Base-by-base conservation (phyloP, 1,140 invertebrate genomes). In the Nephila pilipes region DNA sequence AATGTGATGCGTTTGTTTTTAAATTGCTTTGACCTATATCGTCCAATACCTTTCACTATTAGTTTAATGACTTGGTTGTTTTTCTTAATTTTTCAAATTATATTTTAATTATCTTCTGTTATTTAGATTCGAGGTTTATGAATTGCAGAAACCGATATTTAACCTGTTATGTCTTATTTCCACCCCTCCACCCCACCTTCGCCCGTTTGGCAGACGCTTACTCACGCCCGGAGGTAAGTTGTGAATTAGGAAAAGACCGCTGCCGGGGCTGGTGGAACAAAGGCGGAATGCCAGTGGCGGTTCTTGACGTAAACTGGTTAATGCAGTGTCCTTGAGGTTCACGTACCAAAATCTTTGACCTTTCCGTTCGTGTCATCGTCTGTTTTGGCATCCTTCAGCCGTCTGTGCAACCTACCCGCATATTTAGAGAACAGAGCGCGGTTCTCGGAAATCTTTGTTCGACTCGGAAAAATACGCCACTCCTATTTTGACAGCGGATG, bases 271-370 rank as follows among this genome's bases (percentile, higher is more conserved):
- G 36, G 25, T 36, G 5, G 58, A 60, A 60, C 58, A 60, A 87
- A 87, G 58, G 58, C 58, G 29, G 36, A 88, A 46, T 38, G 60
- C 87, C 87, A 46, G 60, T 81, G 89, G 89, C 89, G 69, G 87
- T 69, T 88, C 38, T 63, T 75, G 69, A 54, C 69, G 88, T 32
- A 90, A 80, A 90, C 88, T 91, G 89, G 69, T 91, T 91, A 83
- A 91, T 63, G 55, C 55, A 75, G 69, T 83, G 89, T 91, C 89
- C 89, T 91, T 91, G 89, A 91, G 89, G 38, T 80, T 91, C 79
- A 32, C 60, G 75, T 91, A 57, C 89, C 32, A 91, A 80, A 91
- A 91, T 90, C 89, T 91, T 83, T 91, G 89, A 91, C 89, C 89
- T 91, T 55, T 91, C 25, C 60, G 80, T 18, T 54, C 46, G 55